Percentiles rank a stretch among this genome's conserved stretches.
phyloP scores from a whole-genome alignment of 2,113 vertebrate species.

The Ellobius talpinus region DNA sequence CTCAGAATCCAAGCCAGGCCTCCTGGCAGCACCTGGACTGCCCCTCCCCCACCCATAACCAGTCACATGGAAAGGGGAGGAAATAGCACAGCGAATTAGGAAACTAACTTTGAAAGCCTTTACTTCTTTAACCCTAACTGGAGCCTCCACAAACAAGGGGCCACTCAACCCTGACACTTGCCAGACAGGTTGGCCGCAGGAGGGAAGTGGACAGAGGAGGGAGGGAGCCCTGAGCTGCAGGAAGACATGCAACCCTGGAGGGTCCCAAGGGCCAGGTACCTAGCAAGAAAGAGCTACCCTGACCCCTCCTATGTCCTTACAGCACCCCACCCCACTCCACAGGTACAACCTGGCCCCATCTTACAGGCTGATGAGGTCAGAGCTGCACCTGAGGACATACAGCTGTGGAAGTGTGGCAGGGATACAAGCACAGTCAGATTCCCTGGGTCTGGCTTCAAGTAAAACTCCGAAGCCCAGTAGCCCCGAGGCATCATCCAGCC shows the following conservation, averaged over 20 bases:
- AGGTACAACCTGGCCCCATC: background rate
- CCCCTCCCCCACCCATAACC: background rate
- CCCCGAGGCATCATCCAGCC: background rate
- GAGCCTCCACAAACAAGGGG: background rate
- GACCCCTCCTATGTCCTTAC: background rate
- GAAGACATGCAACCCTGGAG: background rate
- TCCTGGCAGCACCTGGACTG: background rate
- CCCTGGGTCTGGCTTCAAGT: background rate
- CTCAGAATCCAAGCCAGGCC: background rate
- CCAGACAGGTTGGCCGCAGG: accelerated
- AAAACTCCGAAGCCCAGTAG: too few relatives aligned
- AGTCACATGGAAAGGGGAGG: background rate
- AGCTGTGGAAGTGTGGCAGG: background rate
- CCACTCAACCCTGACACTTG: background rate
- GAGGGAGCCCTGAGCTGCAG: background rate
- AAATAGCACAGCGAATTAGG: background rate
- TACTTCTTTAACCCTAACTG: background rate
- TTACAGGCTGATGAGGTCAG: background rate
- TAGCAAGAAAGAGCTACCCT: background rate
- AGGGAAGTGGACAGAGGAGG: background rate
- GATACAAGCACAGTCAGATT: background rate
- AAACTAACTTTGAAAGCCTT: background rate
- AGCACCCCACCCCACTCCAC: background rate
- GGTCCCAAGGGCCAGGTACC: background rate
- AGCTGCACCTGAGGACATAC: background rate